phyloP scores from a whole-genome alignment of 2,888 invertebrate genomes.

The Beris chalybata region DNA sequence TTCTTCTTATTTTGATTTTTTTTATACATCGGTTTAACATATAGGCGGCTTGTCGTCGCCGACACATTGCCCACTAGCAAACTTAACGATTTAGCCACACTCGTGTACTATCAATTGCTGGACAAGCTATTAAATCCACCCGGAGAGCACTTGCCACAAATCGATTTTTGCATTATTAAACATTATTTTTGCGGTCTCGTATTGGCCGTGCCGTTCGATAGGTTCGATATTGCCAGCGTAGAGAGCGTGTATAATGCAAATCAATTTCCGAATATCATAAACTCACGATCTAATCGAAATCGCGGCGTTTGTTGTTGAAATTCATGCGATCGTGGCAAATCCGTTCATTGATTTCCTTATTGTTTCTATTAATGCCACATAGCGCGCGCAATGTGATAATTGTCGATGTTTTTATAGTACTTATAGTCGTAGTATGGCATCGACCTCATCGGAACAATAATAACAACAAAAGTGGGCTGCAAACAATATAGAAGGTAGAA shows the following conservation, averaged over 20 bases:
- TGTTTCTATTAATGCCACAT: constrained; percentile 14
- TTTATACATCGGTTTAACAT: constrained; percentile 3
- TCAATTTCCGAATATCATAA: constrained; percentile 38
- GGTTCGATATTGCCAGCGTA: background rate
- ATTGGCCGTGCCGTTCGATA: background rate
- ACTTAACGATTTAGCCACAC: background rate
- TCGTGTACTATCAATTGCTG: background rate
- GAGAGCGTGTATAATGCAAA: constrained; percentile 22
- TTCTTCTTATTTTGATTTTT: constrained; percentile 3
- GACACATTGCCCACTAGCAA: constrained; percentile 9
- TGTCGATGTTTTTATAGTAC: background rate
- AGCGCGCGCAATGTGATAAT: background rate
- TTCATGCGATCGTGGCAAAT: constrained; percentile 30
- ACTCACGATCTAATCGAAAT: constrained; percentile 19
- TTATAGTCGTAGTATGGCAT: constrained; percentile 9
- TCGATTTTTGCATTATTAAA: background rate
- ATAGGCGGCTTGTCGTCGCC: constrained; percentile 19
- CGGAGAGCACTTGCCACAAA: constrained; percentile 1
- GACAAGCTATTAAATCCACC: background rate
- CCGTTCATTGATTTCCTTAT: constrained; percentile 33
- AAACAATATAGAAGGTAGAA: constrained; percentile 14
- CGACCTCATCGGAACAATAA: constrained; percentile 8
- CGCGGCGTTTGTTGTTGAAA: constrained; percentile 7
- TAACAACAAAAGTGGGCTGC: background rate
- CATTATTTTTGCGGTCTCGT: background rate